These are phyloP conservation scores for Tinamus major DNA, from an alignment of 2,797 vertebrate species.

Conservation along the genomic window DNA sequence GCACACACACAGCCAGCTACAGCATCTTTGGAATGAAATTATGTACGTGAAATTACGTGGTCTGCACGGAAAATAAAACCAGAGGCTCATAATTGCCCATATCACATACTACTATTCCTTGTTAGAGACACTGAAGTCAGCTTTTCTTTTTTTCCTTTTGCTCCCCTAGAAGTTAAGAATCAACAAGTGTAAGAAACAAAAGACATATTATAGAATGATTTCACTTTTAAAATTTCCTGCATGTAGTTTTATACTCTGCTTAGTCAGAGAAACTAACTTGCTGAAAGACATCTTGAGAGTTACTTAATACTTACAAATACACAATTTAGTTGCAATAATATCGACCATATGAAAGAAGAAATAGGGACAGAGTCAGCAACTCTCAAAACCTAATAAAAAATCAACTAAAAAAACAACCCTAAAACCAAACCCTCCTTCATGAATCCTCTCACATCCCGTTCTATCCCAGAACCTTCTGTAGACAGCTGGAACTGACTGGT, in stretches of 20 bases:
- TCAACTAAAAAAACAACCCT: neutral
- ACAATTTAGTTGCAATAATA: neutral
- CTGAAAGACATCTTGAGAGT: neutral
- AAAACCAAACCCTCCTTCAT: accelerated
- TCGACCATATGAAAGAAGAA: accelerated
- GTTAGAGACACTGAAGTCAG: neutral
- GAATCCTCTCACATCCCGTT: neutral
- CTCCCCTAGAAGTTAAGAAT: neutral
- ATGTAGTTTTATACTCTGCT: neutral
- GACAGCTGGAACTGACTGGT: neutral
- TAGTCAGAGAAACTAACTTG: neutral
- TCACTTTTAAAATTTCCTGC: neutral
- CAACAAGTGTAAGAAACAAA: neutral
- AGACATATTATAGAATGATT: neutral
- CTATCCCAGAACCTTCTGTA: neutral
- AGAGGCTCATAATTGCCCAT: neutral
- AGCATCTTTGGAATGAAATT: neutral
- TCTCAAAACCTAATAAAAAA: neutral
- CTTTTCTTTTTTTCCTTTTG: neutral
- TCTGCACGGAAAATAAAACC: neutral
- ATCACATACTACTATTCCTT: neutral
- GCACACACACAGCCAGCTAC: neutral
- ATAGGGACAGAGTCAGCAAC: neutral
- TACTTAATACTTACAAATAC: neutral
- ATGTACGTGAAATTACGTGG: accelerated